Evolutionary conservation across 1,140 invertebrate genomes (phyloP).

Genomic region (Nephotettix cincticeps): DNA sequence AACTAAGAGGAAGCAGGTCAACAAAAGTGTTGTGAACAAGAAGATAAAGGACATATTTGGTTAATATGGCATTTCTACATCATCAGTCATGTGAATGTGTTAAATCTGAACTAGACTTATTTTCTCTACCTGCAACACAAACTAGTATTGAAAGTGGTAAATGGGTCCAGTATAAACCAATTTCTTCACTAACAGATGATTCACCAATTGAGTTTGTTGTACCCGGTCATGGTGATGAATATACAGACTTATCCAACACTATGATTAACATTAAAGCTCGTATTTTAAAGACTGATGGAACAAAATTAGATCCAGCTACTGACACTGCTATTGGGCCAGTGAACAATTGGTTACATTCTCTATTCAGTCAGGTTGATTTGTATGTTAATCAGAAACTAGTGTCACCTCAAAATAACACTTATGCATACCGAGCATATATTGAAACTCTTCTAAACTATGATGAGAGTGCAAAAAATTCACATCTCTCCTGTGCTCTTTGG

Average conservation of each 20-base stretch:
- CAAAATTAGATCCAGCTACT: not conserved
- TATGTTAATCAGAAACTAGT: constrained; percentile 51
- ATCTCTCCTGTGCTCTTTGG: constrained; percentile 43
- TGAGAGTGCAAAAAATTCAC: constrained; percentile 44
- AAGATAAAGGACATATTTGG: constrained; percentile 2
- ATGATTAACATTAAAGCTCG: constrained; percentile 41
- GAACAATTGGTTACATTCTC: not conserved
- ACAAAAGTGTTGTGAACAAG: not conserved
- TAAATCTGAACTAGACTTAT: constrained; percentile 15
- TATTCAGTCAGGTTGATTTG: constrained; percentile 43
- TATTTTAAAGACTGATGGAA: constrained; percentile 32
- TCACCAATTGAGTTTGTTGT: constrained; percentile 48
- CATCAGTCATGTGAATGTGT: constrained; percentile 5
- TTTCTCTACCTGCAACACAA: constrained; percentile 43
- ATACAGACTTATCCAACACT: constrained; percentile 46
- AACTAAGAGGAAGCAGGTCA: not conserved
- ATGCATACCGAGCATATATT: constrained; percentile 49
- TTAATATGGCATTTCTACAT: constrained; percentile 15
- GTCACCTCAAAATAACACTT: constrained; percentile 47
- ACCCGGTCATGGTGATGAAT: constrained; percentile 43
- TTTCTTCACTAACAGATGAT: constrained; percentile 45
- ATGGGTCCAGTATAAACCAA: constrained; percentile 47
- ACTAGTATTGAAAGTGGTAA: constrained; percentile 45
- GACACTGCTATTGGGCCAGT: not conserved
- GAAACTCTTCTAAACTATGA: constrained; percentile 49